phyloP scores from a whole-genome alignment of 2,797 vertebrate species.

The Champsocephalus gunnari region DNA sequence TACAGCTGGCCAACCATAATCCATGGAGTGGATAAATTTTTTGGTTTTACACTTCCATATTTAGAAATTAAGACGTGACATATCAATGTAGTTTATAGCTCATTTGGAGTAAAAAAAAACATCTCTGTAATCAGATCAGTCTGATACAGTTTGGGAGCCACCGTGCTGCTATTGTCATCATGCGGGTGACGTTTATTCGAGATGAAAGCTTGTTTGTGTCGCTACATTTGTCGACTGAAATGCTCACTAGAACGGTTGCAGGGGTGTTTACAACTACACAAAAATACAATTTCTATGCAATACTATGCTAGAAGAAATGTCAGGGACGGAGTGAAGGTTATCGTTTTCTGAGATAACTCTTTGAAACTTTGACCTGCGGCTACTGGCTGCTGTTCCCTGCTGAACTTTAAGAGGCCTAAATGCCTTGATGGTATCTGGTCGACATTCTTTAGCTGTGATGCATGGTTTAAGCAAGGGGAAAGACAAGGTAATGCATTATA shows the following conservation, averaged over 20 bases:
- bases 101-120: neutral
- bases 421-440: conserved; percentile 51
- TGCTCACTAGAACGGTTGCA: conserved; percentile 18
- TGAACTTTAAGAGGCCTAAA: conserved; percentile 41
- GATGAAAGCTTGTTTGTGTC: conserved; percentile 37
- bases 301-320: conserved; percentile 63
- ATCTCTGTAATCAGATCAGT: conserved; percentile 14
- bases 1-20: neutral
- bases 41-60: conserved; percentile 27
- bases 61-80: conserved; percentile 20
- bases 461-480: conserved; percentile 8
- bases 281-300: conserved; percentile 40
- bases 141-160: conserved; percentile 22
- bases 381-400: conserved; percentile 32
- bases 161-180: conserved; percentile 34
- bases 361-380: conserved; percentile 60
- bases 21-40: conserved; percentile 5
- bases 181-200: conserved; percentile 47
- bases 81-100: neutral
- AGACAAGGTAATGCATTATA: neutral
- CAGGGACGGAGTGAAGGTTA: conserved; percentile 47
- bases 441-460: conserved; percentile 42
- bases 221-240: conserved; percentile 18
- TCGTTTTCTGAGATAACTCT: conserved; percentile 57
- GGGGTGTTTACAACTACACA: conserved; percentile 39